Evolutionary conservation across 2,113 vertebrate species (phyloP), one percentile per base, ranked within the genome.

Genomic region (Scomber scombrus): DNA sequence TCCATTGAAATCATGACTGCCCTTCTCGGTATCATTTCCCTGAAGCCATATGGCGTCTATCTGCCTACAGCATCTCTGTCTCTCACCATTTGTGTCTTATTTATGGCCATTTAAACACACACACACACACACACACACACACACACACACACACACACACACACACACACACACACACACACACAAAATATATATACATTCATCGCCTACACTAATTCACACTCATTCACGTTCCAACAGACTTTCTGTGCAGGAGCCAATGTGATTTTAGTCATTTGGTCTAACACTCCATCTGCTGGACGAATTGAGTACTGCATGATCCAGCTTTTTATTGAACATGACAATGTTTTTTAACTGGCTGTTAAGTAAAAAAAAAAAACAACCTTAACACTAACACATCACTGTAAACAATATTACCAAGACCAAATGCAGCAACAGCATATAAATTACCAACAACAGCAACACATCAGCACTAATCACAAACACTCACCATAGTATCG

Each of bases 251-350:
- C 7, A 49, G 13, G 1, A 6, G 67, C 10, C 13, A 9, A 0
- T 64, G 19, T 0, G 2, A 62, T 66, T 46, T 65, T 26, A 26
- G 18, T 79, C 16, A 60, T 52, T 55, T 64, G 26, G 46, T 57
- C 4, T 45, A 2, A 62, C 0, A 2, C 46, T 14, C 87, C 85
- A 85, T 70, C 89, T 88, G 76, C 64, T 93, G 89, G 88, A 64
- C 0, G 16, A 8, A 55, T 51, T 0, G 2, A 58, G 40, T 46
- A 88, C n/a, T 79, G 29, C 79, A 26, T 26, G 23, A 26, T 26
- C 3, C 1, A 54, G 16, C 16, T 63, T 23, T 78, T 74, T 0
- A 9, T 51, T 31, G 1, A 52, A 7, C 11, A 10, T 6, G 10
- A 45, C 31, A 26, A 3, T 26, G 23, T 26, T 26, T 26, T 26